A percentile compares a stretch with the other conserved stretches of the same genome.
phyloP scores from a whole-genome alignment of 2,113 vertebrate species.

The Heterotis niloticus region DNA sequence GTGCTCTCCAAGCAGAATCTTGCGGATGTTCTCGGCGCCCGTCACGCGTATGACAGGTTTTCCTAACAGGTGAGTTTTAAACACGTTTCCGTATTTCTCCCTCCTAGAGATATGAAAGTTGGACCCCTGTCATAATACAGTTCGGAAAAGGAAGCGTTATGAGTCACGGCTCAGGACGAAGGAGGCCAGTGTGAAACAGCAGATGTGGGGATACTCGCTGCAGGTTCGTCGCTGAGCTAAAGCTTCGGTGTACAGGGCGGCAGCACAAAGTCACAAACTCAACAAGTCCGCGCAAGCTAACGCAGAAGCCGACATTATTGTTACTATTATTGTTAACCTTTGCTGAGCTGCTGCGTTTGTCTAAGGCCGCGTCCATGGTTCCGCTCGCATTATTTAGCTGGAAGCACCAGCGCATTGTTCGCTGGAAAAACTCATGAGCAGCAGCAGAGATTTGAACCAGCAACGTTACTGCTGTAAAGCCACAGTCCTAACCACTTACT shows the following conservation, averaged over 20 bases:
- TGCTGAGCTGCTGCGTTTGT: too few species aligned
- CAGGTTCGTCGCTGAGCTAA: constrained; percentile 1
- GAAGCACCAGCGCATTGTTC: too few species aligned
- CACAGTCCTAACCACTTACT: neutral
- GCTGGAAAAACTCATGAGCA: too few species aligned
- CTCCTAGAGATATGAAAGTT: constrained; percentile 88
- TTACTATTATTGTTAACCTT: neutral
- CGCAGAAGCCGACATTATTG: neutral
- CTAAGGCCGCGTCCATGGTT: too few species aligned
- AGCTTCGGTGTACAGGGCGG: neutral
- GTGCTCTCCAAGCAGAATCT: constrained; percentile 90
- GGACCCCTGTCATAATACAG: constrained; percentile 71
- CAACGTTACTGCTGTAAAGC: neutral
- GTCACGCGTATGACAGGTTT: constrained; percentile 90
- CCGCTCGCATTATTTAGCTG: too few species aligned
- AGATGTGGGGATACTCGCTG: neutral
- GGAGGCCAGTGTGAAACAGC: constrained; percentile 1
- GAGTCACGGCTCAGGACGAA: constrained; percentile 21
- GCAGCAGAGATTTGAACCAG: neutral
- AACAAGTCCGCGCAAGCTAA: constrained; percentile 23
- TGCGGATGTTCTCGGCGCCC: constrained; percentile 86
- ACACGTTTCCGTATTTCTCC: constrained; percentile 82
- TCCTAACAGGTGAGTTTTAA: constrained; percentile 94
- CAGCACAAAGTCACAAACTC: neutral
- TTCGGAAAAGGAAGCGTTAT: constrained; percentile 26